phyloP scores from a whole-genome alignment of 2,888 invertebrate genomes.

The Anagyrus pseudococci region DNA sequence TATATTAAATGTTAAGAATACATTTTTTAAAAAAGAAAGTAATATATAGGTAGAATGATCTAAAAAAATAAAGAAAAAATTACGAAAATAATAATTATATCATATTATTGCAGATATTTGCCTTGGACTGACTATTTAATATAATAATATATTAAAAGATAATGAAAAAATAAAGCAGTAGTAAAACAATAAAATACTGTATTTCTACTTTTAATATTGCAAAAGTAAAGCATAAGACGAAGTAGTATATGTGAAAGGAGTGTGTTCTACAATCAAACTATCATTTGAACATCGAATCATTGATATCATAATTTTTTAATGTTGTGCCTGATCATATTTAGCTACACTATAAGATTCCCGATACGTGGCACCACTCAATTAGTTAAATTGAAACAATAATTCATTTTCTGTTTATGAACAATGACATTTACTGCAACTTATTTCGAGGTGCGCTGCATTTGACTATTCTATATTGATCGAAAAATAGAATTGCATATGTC shows the following conservation, averaged over 20 bases:
- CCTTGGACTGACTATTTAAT: constrained; percentile 61
- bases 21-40: constrained; percentile 62
- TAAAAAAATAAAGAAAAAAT: constrained; percentile 47
- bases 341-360: constrained; percentile 26
- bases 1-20: constrained; percentile 61
- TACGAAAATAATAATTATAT: constrained; percentile 55
- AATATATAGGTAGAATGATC: constrained; percentile 59
- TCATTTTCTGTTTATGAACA: constrained; percentile 14
- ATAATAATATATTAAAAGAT: constrained; percentile 42
- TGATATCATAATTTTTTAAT: constrained; percentile 47
- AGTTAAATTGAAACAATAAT: constrained; percentile 16
- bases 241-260: constrained; percentile 52
- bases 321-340: constrained; percentile 48
- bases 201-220: constrained; percentile 62
- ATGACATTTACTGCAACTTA: constrained; percentile 20
- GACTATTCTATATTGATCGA: constrained; percentile 24
- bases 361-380: constrained; percentile 28
- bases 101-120: constrained; percentile 59
- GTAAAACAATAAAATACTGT: constrained; percentile 55
- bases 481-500: constrained; percentile 28
- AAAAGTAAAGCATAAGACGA: constrained; percentile 50
- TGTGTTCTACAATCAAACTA: constrained; percentile 56
- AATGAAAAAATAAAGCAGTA: constrained; percentile 49
- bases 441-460: constrained; percentile 19
- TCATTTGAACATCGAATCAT: constrained; percentile 43